Base-by-base conservation (phyloP, 1,140 invertebrate species). In the Papilio helenus region DNA sequence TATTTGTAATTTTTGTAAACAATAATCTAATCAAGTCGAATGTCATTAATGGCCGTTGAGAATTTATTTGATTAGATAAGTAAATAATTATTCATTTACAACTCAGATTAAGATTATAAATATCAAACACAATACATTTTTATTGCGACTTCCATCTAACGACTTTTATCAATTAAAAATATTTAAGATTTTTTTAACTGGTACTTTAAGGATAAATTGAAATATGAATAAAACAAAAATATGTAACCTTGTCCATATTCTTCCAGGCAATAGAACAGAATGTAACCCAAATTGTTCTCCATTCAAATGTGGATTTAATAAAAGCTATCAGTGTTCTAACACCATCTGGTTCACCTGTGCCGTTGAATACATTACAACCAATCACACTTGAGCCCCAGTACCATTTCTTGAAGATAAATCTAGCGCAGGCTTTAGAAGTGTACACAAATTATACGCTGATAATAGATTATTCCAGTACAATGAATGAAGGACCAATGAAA, bases 401-500 rank as follows among this genome's bases (percentile, higher is more conserved):
- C 74, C 92, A 93, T 81, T 93, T 94, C 77, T 80, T 94, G 14
- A 90, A 80, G 49, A 85, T 94, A 9, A 90, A 93, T 44, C 76
- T 92, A 18, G 79, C 72, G 8, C 55, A 89, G 79, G 12, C 83
- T 0, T 79, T 94, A 23, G 79, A 44, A 14, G 49, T 84, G 44
- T 81, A 82, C 26, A 80, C 44, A 8, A 93, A 89, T 72, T 94
- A 94, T 76, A 89, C 87, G 0, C 73, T 94, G 16, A 72, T 58
- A 18, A 91, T 94, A 34, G 84, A 87, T 20, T 94, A 94, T 68
- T 86, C 82, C 0, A 90, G 85, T 58, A 89, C 85, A 26, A 94
- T 94, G 92, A 94, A 94, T 77, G 91, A 91, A 49, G 92, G 92
- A 1, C 93, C 93, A 0, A 91, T 94, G 90, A 93, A 92, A 51